These are phyloP conservation scores for Torymus texanus DNA, from an alignment of 2,888 invertebrate species.

Conservation along the genomic window DNA sequence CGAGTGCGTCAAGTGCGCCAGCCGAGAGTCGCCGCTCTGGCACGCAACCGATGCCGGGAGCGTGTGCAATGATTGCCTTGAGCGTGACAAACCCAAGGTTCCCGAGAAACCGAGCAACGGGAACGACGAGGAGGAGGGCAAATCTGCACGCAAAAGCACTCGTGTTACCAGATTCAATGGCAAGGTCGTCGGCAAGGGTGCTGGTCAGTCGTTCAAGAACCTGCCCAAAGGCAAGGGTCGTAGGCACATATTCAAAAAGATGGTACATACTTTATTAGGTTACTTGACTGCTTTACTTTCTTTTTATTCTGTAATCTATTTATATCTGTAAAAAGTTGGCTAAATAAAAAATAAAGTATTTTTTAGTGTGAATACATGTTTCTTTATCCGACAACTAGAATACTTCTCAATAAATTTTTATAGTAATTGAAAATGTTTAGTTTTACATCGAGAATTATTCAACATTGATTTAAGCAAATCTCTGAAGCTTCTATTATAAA, in stretches of 20 bases:
- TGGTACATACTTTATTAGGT: slow-evolving; percentile 65
- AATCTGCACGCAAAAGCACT: slow-evolving; percentile 61
- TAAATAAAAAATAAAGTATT: too few species aligned
- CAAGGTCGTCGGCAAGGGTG: slow-evolving; percentile 76
- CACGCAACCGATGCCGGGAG: slow-evolving; percentile 84
- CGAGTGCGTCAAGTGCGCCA: slow-evolving; percentile 83
- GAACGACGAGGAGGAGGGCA: slow-evolving; percentile 67
- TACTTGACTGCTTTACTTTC: neutral
- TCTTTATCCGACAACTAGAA: too few species aligned
- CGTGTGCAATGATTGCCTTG: slow-evolving; percentile 86
- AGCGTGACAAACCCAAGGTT: slow-evolving; percentile 74
- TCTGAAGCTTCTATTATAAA: too few species aligned
- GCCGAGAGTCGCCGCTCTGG: slow-evolving; percentile 85
- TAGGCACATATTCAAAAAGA: slow-evolving; percentile 86
- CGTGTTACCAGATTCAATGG: slow-evolving; percentile 79
- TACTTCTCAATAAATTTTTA: too few species aligned
- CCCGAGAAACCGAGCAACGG: slow-evolving; percentile 24
- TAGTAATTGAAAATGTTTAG: too few species aligned
- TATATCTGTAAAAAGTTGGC: neutral
- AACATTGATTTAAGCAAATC: too few species aligned
- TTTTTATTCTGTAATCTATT: neutral
- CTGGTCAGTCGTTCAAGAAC: slow-evolving; percentile 67
- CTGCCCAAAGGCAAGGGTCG: slow-evolving; percentile 84
- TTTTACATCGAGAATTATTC: too few species aligned
- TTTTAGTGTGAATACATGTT: too few species aligned